A percentile compares a stretch with the other conserved stretches of the same genome.
Evolutionary conservation across 2,888 invertebrate species (phyloP).

Genomic region (Eupsilia transversa): DNA sequence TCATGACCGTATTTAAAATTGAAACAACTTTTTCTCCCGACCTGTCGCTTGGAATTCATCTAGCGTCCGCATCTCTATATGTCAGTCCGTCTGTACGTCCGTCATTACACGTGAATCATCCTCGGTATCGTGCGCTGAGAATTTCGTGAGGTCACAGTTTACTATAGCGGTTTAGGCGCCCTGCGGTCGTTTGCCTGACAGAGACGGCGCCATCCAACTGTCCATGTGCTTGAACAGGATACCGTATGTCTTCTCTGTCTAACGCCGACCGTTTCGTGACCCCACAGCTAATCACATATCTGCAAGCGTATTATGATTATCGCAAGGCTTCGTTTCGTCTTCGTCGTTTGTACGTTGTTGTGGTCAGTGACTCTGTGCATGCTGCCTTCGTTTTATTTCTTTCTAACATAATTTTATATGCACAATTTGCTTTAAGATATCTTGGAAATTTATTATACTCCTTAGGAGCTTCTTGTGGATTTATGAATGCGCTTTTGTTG

Average conservation of each 20-base stretch:
- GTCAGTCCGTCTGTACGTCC: constrained; percentile 81
- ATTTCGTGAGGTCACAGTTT: constrained; percentile 91
- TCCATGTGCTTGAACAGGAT: constrained; percentile 73
- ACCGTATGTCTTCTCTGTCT: constrained; percentile 82
- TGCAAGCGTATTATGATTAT: constrained; percentile 90
- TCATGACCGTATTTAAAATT: constrained; percentile 71
- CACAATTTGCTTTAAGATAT: constrained; percentile 73
- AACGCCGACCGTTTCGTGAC: constrained; percentile 89
- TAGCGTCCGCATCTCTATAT: constrained; percentile 83
- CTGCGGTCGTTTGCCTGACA: constrained; percentile 85
- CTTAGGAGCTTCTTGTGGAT: constrained; percentile 52
- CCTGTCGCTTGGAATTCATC: constrained; percentile 83
- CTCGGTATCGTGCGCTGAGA: constrained; percentile 86
- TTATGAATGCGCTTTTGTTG: constrained; percentile 54
- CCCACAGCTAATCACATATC: constrained; percentile 90
- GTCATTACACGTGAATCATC: constrained; percentile 88
- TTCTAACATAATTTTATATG: constrained; percentile 74
- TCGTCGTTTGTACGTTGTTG: constrained; percentile 85
- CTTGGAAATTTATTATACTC: constrained; percentile 63
- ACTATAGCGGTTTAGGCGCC: constrained; percentile 90
- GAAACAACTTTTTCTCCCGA: constrained; percentile 72
- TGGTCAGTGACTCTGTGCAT: constrained; percentile 87
- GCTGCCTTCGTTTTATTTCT: constrained; percentile 76
- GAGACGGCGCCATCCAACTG: constrained; percentile 74
- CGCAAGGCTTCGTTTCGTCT: constrained; percentile 86